Evolutionary conservation across 2,888 invertebrate genomes (phyloP).

Genomic region (Galeruca laticollis): DNA sequence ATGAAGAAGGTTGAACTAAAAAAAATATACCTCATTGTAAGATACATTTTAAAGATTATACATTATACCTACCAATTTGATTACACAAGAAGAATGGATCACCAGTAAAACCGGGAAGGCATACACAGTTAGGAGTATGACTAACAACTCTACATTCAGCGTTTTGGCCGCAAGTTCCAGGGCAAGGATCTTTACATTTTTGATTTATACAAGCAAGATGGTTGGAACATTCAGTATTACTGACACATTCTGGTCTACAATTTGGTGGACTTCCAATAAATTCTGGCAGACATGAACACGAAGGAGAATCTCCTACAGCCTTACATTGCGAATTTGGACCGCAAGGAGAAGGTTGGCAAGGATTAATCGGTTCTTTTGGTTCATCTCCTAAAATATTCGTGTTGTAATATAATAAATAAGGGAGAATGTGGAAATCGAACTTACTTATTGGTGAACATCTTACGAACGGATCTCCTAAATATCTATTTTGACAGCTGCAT

Average conservation of each 20-base stretch:
- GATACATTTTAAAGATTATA: not conserved
- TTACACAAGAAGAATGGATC: conserved; percentile 78
- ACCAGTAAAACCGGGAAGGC: conserved; percentile 70
- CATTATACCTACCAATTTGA: conserved; percentile 38
- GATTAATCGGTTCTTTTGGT: conserved; percentile 68
- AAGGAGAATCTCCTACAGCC: conserved; percentile 73
- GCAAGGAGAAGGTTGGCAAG: conserved; percentile 81
- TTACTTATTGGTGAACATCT: conserved; percentile 72
- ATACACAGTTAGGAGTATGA: conserved; percentile 82
- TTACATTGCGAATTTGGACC: conserved; percentile 78
- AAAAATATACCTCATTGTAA: conserved; percentile 20
- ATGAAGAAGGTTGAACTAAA: conserved; percentile 54
- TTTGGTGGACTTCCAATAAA: conserved; percentile 80
- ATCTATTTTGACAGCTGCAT: conserved; percentile 78
- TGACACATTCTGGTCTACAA: conserved; percentile 80
- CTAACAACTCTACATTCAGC: conserved; percentile 69
- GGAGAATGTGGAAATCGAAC: conserved; percentile 67
- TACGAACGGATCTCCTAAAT: conserved; percentile 70
- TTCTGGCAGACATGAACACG: conserved; percentile 78
- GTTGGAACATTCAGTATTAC: conserved; percentile 76
- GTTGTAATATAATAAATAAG: conserved; percentile 36
- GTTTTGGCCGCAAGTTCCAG: conserved; percentile 70
- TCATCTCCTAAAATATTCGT: conserved; percentile 51
- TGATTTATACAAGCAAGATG: conserved; percentile 65
- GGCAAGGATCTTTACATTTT: conserved; percentile 67